phyloP scores from a whole-genome alignment of 1,140 invertebrate genomes.

The Sitobion miscanthi region DNA sequence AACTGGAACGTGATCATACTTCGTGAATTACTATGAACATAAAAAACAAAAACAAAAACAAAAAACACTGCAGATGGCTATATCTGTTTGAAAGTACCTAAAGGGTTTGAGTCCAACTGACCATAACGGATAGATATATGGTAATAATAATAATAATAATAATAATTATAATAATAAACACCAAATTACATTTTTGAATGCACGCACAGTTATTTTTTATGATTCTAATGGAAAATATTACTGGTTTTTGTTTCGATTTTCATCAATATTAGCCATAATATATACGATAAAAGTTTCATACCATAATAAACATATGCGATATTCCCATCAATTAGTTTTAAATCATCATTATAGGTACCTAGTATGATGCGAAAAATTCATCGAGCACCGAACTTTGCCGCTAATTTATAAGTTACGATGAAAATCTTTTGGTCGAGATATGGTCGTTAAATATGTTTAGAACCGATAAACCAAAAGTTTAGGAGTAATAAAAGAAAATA shows the following conservation, averaged over 20 bases:
- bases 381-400: neutral
- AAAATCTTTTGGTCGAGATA: neutral
- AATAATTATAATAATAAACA: neutral
- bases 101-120: neutral
- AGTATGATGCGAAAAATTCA: neutral
- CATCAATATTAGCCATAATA: neutral
- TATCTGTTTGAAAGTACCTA: neutral
- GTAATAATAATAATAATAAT: neutral
- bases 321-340: neutral
- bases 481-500: neutral
- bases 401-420: neutral
- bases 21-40: neutral
- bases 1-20: neutral
- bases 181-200: neutral
- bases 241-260: neutral
- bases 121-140: neutral
- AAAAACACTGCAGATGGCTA: neutral
- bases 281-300: neutral
- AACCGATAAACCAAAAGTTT: neutral
- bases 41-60: neutral
- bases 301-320: neutral
- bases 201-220: neutral
- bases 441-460: conserved; percentile 31
- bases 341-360: neutral
- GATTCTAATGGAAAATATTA: neutral